phyloP scores from a whole-genome alignment of 2,797 vertebrate genomes.

The Sphenopsis melanotis region DNA sequence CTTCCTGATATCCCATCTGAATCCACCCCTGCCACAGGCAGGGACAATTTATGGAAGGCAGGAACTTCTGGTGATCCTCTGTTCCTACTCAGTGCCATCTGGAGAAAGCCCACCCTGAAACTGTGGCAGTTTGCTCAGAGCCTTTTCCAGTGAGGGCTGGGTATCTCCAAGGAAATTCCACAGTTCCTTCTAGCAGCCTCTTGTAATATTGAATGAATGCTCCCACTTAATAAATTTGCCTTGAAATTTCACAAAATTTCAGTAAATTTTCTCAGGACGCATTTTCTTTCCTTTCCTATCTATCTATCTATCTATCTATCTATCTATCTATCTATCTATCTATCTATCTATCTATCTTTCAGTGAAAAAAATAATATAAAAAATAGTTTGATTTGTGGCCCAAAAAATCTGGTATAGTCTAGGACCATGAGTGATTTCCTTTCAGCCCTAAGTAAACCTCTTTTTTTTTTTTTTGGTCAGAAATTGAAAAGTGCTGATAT shows the following conservation, averaged over 20 bases:
- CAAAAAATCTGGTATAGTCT: not conserved
- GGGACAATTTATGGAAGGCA: not conserved
- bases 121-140: not conserved
- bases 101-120: not conserved
- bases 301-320: too few species aligned
- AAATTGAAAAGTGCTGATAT: not conserved
- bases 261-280: not conserved
- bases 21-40: not conserved
- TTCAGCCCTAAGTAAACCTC: not conserved
- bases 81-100: rapidly evolving
- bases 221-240: not conserved
- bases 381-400: not conserved
- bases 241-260: not conserved
- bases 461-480: not conserved
- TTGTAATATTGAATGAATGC: not conserved
- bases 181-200: not conserved
- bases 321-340: too few species aligned
- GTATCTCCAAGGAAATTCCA: not conserved
- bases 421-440: not conserved
- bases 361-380: not conserved
- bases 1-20: not conserved
- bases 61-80: not conserved
- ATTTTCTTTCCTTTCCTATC: not conserved
- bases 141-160: not conserved
- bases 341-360: too few species aligned